phyloP scores from a whole-genome alignment of 2,888 invertebrate genomes.

The Cosmia trapezina region DNA sequence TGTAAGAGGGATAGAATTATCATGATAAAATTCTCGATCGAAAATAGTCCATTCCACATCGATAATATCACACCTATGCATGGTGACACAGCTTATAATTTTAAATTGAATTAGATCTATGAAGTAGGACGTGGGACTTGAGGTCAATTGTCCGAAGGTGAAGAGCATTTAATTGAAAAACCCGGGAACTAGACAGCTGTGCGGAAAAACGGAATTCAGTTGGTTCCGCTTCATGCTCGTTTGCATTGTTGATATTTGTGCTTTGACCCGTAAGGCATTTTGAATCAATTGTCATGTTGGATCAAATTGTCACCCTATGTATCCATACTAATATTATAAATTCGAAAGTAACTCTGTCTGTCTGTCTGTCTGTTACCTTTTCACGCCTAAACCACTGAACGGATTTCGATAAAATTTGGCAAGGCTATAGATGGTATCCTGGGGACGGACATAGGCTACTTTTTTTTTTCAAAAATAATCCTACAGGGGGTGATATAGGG shows the following conservation, averaged over 20 bases:
- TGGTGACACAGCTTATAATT: neutral
- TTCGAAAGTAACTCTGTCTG: no score
- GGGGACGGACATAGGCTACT: no score
- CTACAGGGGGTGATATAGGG: no score
- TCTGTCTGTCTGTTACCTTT: no score
- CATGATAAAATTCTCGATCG: neutral
- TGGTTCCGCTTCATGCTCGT: conserved; percentile 32
- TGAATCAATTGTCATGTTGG: conserved; percentile 4
- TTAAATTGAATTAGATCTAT: conserved; percentile 44
- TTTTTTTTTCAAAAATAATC: no score
- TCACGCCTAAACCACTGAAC: no score
- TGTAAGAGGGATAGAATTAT: no score
- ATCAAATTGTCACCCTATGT: neutral
- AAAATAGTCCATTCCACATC: neutral
- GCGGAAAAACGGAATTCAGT: conserved; percentile 27
- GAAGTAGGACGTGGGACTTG: conserved; percentile 3
- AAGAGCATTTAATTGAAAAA: conserved; percentile 44
- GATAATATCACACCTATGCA: neutral
- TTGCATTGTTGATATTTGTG: conserved; percentile 23
- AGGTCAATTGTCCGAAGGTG: conserved; percentile 58
- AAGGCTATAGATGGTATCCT: no score
- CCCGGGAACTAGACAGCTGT: conserved; percentile 27
- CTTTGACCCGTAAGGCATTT: conserved; percentile 10
- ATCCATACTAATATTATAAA: no score
- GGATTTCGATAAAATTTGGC: no score